Evolutionary conservation across 1,140 invertebrate species (phyloP).

Genomic region (Heliconius nattereri): DNA sequence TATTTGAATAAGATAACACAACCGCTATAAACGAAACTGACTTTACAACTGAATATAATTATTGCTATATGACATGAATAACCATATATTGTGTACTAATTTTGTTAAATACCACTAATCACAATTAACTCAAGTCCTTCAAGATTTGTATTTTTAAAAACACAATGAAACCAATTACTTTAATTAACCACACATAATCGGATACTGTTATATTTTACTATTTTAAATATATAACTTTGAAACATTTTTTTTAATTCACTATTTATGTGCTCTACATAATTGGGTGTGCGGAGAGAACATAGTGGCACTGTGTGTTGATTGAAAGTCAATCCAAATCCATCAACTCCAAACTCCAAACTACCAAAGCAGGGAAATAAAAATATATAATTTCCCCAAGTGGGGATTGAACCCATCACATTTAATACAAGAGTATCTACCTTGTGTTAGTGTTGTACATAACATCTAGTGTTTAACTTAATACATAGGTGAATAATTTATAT

Average conservation of each 20-base stretch:
- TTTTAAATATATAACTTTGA: not conserved
- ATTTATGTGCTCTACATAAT: not conserved
- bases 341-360: no score
- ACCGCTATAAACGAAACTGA: not conserved
- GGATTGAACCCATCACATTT: no score
- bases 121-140: conserved; percentile 43
- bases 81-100: not conserved
- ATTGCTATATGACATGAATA: not conserved
- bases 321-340: no score
- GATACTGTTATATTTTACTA: not conserved
- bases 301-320: no score
- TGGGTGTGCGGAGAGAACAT: no score
- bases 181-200: not conserved
- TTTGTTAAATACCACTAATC: conserved; percentile 38
- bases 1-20: not conserved
- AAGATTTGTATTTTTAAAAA: conserved; percentile 34
- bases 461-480: no score
- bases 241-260: not conserved
- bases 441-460: no score
- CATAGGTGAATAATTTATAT: not conserved
- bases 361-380: no score
- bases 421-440: no score
- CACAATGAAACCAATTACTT: not conserved
- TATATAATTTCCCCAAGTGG: no score
- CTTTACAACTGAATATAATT: not conserved